Percentiles rank a stretch among this genome's conserved stretches.
These are phyloP conservation scores for Biston stratarius DNA, from an alignment of 2,888 invertebrate genomes.

Conservation along the genomic window DNA sequence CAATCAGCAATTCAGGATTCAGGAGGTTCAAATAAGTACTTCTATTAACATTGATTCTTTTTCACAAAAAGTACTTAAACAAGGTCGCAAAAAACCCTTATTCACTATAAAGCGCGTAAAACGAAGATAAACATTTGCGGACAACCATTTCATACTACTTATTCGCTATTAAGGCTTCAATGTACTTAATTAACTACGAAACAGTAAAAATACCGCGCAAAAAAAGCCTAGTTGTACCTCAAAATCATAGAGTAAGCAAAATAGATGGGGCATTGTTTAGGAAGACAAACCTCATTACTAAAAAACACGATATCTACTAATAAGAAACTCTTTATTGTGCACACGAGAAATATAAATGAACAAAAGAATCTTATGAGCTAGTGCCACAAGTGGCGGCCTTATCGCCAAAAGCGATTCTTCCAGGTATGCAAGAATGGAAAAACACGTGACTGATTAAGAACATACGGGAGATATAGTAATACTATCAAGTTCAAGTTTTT, in stretches of 20 bases:
- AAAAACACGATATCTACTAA: too few species aligned
- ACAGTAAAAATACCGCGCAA: slow-evolving; percentile 60
- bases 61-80: not conserved
- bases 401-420: too few species aligned
- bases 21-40: not conserved
- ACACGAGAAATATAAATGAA: too few species aligned
- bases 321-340: too few species aligned
- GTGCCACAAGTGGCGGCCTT: too few species aligned
- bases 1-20: not conserved
- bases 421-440: too few species aligned
- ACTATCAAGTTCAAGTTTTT: too few species aligned
- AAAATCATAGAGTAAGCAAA: slow-evolving; percentile 23
- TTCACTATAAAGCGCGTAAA: slow-evolving; percentile 12
- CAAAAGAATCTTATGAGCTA: too few species aligned
- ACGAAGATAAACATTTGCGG: slow-evolving; percentile 12
- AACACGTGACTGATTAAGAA: too few species aligned
- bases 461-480: too few species aligned
- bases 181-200: slow-evolving; percentile 57
- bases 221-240: slow-evolving; percentile 57
- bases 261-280: slow-evolving; percentile 6
- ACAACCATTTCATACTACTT: slow-evolving; percentile 24
- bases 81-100: not conserved
- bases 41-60: not conserved
- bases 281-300: not conserved
- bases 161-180: slow-evolving; percentile 50